Evolutionary conservation across 1,140 invertebrate genomes (phyloP).

Genomic region (Triops cancriformis): DNA sequence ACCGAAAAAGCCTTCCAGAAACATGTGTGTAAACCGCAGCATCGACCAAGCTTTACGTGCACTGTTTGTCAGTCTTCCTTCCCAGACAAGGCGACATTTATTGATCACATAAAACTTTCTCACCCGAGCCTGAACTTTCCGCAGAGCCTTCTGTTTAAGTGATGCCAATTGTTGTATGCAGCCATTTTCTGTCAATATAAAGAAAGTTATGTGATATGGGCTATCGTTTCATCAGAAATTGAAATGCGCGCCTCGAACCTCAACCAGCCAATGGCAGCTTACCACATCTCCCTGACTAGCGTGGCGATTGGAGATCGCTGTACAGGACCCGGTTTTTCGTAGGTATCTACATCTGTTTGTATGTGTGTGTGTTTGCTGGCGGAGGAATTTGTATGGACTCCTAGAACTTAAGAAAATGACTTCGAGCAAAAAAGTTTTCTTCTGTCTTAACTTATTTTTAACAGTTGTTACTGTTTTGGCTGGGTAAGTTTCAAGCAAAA

Average conservation of each 20-base stretch:
- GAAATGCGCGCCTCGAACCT: background rate
- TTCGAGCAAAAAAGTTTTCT: background rate
- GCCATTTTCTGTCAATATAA: background rate
- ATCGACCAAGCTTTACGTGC: background rate
- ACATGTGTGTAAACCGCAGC: background rate
- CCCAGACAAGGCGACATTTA: background rate
- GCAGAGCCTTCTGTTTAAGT: background rate
- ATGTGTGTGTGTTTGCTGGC: background rate
- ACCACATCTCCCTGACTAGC: background rate
- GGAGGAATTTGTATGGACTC: background rate
- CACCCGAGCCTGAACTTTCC: background rate
- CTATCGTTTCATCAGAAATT: background rate
- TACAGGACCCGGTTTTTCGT: background rate
- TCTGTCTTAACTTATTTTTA: conserved; percentile 17
- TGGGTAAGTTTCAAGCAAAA: conserved; percentile 30
- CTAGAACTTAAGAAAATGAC: background rate
- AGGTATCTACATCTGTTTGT: background rate
- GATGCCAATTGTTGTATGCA: background rate
- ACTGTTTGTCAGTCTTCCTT: conserved; percentile 1
- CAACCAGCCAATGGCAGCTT: background rate
- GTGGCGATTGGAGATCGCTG: background rate
- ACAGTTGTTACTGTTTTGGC: conserved; percentile 12
- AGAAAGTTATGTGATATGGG: background rate
- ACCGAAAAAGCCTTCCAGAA: background rate
- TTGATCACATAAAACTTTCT: background rate